Conservation (phyloP, 1,140 invertebrate species). For the Dreissena rostriformis region DNA sequence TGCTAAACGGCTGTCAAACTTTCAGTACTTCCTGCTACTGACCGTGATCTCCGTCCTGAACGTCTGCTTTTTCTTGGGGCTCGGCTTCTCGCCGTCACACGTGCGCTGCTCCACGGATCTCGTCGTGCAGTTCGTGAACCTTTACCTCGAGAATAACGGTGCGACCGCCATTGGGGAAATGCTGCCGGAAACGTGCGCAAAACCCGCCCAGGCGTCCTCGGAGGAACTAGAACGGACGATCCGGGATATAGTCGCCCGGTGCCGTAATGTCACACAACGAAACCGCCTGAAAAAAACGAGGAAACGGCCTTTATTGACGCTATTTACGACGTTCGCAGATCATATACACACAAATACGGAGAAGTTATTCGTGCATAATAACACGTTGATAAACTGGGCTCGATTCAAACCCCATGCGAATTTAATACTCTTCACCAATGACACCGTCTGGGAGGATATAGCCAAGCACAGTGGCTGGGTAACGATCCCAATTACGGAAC, state of each 20-base stretch:
- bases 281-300: neutral
- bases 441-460: neutral
- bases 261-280: neutral
- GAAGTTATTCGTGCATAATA: constrained; percentile 54
- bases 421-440: constrained; percentile 51
- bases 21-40: constrained; percentile 16
- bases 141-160: constrained; percentile 35
- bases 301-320: constrained; percentile 25
- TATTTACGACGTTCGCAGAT: constrained; percentile 47
- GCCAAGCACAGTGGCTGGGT: constrained; percentile 41
- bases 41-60: constrained; percentile 16
- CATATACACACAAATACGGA: constrained; percentile 39
- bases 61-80: constrained; percentile 35
- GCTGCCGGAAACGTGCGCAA: constrained; percentile 13
- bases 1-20: neutral
- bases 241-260: neutral
- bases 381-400: constrained; percentile 53
- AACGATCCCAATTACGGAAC: neutral
- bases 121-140: constrained; percentile 17
- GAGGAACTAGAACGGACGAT: neutral
- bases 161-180: neutral
- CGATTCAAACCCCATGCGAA: constrained; percentile 38
- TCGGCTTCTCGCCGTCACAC: neutral
- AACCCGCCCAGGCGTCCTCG: neutral
- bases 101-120: constrained; percentile 38